Evolutionary conservation across 2,797 vertebrate species (phyloP).

Genomic region (Catostomus latipinnis): DNA sequence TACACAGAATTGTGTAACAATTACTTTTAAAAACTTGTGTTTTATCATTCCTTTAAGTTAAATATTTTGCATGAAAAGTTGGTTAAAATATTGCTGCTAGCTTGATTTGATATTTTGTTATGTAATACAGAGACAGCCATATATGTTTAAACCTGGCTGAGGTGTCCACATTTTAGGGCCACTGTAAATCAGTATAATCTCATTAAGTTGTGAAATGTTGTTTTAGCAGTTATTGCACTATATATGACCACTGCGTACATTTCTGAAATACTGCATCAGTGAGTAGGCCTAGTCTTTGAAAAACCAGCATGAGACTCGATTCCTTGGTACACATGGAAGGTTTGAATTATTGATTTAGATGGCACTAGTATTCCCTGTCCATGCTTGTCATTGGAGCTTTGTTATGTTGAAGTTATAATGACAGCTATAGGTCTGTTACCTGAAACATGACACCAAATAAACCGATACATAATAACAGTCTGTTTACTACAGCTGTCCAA

Average conservation of each 20-base stretch:
- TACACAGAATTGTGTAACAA: too few relatives aligned
- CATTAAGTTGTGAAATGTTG: too few relatives aligned
- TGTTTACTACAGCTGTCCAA: neutral
- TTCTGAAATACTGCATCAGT: neutral
- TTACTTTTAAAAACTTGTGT: too few relatives aligned
- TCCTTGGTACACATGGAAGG: slow-evolving; percentile 10
- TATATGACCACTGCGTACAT: neutral
- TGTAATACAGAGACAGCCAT: too few relatives aligned
- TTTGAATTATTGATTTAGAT: slow-evolving; percentile 49
- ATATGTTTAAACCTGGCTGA: too few relatives aligned
- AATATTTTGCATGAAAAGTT: too few relatives aligned
- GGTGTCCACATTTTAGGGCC: too few relatives aligned
- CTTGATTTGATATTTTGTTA: too few relatives aligned
- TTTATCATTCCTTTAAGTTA: too few relatives aligned
- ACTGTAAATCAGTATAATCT: too few relatives aligned
- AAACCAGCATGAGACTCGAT: neutral
- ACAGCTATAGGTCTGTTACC: neutral
- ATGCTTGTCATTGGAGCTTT: slow-evolving; percentile 11
- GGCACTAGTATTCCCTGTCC: slow-evolving; percentile 27
- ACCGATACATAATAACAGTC: too few relatives aligned
- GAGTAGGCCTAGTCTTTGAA: neutral
- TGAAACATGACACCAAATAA: slow-evolving; percentile 2
- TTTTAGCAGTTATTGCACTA: neutral
- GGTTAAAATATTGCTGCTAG: too few relatives aligned
- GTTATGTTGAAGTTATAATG: neutral